Evolutionary conservation across 1,140 invertebrate genomes (phyloP), one percentile per base, ranked within the genome.

Genomic region (Solenopsis invicta): DNA sequence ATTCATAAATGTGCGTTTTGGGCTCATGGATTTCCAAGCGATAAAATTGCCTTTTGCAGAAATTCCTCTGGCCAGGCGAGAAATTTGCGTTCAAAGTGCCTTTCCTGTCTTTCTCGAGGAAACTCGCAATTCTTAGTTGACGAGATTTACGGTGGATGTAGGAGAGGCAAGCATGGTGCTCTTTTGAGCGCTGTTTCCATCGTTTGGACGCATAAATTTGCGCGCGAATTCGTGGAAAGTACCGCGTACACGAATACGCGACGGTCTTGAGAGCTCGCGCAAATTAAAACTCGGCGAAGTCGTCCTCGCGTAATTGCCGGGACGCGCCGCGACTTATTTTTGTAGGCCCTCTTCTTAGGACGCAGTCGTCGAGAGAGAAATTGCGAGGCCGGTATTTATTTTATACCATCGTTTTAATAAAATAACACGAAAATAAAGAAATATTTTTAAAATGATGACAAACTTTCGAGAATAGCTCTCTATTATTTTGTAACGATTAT

Each of bases 241-340:
- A 48, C 66, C n/a, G 45, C 69, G 41, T 29, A 37, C 61, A 71
- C 69, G 41, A 21, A 71, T 24, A 59, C 84, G 66, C 75, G 71
- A 50, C 69, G 78, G 78, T 75, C 52, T 64, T 50, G 76, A 87
- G 88, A 48, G 66, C 52, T 56, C 16, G 84, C 52, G 74, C 87
- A 85, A 91, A 91, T 91, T 91, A 91, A 91, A 91, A 91, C 72
- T 89, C 89, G 81, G 72, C 87, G 76, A 89, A 86, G 85, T 89
- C 87, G 89, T 85, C 85, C 89, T 91, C 89, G 84, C 81, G 76
- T 90, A 90, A 90, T 90, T 90, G 89, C 81, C 69, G 75, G 88
- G 69, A 86, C 86, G 78, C 78, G 88, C 61, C 74, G 78, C 78
- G 75, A 87, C 88, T 90, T 90, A 90, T 90, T 90, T 90, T 90